Percentiles rank a stretch among this genome's conserved stretches.
phyloP scores from a whole-genome alignment of 30 jellyfish, hydroid and myxozoan genomes.

The Pseudorhiza aurosa region DNA sequence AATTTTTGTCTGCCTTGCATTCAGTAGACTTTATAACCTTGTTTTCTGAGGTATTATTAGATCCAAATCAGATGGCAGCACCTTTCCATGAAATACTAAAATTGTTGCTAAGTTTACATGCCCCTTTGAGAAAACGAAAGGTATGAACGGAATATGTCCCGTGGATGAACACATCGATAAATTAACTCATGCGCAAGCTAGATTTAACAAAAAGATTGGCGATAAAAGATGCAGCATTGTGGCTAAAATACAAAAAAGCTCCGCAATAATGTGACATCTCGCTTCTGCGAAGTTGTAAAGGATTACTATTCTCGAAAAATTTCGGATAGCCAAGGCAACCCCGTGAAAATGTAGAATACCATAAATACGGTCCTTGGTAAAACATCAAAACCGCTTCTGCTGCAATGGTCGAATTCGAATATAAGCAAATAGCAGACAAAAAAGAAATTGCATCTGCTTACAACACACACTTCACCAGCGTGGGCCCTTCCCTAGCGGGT shows the following conservation, averaged over 20 bases:
- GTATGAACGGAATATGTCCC: slow-evolving; percentile 49
- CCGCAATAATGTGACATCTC: slow-evolving; percentile 9
- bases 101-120: slow-evolving; percentile 34
- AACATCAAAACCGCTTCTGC: slow-evolving; percentile 31
- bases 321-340: slow-evolving; percentile 31
- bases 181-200: slow-evolving; percentile 31
- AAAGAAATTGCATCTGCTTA: slow-evolving; percentile 43
- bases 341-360: slow-evolving; percentile 34
- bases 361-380: background rate
- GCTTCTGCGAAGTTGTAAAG: slow-evolving; percentile 34
- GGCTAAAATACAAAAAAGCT: slow-evolving; percentile 15
- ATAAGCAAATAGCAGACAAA: slow-evolving; percentile 37
- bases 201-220: slow-evolving; percentile 27
- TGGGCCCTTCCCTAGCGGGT: slow-evolving; percentile 27
- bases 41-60: slow-evolving; percentile 24
- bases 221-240: background rate
- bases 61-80: slow-evolving; percentile 55
- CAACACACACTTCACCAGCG: slow-evolving; percentile 18
- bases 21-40: slow-evolving; percentile 16
- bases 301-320: slow-evolving; percentile 17
- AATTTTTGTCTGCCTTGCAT: slow-evolving; percentile 33
- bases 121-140: slow-evolving; percentile 54
- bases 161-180: slow-evolving; percentile 21
- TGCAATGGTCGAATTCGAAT: slow-evolving; percentile 16
- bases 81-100: slow-evolving; percentile 54